Evolutionary conservation across 2,113 vertebrate species (phyloP).

Genomic region (Furnarius figulus): DNA sequence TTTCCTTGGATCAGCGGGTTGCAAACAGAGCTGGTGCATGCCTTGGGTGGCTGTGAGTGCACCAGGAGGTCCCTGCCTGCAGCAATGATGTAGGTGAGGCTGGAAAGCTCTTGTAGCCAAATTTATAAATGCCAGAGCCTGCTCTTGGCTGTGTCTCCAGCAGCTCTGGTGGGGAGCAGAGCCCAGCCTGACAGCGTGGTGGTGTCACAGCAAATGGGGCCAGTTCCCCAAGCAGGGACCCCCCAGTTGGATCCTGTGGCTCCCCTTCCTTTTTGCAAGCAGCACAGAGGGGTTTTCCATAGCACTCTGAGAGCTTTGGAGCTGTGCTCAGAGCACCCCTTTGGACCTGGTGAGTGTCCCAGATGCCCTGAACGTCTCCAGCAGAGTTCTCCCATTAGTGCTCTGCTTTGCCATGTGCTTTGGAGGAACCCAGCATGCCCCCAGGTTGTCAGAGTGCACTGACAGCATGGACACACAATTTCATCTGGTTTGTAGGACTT

Average conservation of each 20-base stretch:
- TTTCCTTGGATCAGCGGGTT: neutral
- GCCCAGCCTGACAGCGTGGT: neutral
- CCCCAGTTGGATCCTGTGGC: neutral
- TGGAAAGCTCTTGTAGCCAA: neutral
- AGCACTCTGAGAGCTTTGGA: neutral
- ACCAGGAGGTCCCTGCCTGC: neutral
- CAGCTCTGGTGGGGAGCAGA: neutral
- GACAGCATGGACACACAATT: neutral
- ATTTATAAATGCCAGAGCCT: neutral
- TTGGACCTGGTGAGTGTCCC: neutral
- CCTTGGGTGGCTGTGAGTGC: neutral
- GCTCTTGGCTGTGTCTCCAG: neutral
- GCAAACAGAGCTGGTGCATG: neutral
- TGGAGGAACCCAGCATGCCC: neutral
- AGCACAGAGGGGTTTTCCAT: neutral
- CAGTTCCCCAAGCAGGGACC: neutral
- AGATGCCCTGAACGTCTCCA: neutral
- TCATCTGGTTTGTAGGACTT: neutral
- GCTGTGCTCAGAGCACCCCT: neutral
- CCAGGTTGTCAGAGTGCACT: neutral
- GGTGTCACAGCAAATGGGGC: neutral
- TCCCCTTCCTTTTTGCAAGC: neutral
- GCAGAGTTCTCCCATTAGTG: rapidly evolving
- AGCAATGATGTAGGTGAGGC: neutral
- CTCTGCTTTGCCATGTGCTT: neutral